Evolutionary conservation across 1,140 invertebrate species (phyloP).

Genomic region (Bombyx mori): DNA sequence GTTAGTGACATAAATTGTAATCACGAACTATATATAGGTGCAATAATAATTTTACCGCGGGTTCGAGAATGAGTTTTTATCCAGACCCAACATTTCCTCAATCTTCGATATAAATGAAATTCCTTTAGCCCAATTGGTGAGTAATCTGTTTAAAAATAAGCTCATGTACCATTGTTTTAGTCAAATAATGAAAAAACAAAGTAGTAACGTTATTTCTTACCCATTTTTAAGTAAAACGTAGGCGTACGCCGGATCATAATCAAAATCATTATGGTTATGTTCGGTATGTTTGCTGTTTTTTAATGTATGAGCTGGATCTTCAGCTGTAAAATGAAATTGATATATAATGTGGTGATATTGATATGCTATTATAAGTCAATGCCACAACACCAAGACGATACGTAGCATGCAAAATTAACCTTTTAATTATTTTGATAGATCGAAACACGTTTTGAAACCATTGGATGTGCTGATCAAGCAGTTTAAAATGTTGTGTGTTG

Average conservation of each 20-base stretch:
- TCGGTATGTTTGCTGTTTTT: constrained; percentile 28
- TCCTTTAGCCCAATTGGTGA: constrained; percentile 72
- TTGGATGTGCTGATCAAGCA: too few relatives aligned
- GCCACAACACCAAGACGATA: constrained; percentile 16
- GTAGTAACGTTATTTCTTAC: constrained; percentile 42
- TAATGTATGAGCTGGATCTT: constrained; percentile 22
- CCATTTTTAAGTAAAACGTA: constrained; percentile 78
- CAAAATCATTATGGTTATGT: constrained; percentile 60
- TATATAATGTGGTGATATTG: background rate
- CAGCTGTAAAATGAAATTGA: constrained; percentile 38
- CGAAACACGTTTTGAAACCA: too few relatives aligned
- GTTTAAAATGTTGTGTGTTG: too few relatives aligned
- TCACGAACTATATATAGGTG: background rate
- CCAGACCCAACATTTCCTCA: constrained; percentile 74
- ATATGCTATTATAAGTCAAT: background rate
- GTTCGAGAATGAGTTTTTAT: constrained; percentile 63
- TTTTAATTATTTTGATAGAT: too few relatives aligned
- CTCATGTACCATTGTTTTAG: background rate
- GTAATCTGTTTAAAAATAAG: constrained; percentile 30
- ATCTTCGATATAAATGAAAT: constrained; percentile 73
- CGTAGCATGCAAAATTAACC: constrained; percentile 2
- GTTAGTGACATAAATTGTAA: background rate
- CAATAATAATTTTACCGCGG: constrained; percentile 41
- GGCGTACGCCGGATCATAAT: constrained; percentile 79
- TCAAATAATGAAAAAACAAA: constrained; percentile 7